A percentile compares a stretch with the other conserved stretches of the same genome.
phyloP scores from a whole-genome alignment of 2,888 invertebrate species.

The Yponomeuta plumbellus region DNA sequence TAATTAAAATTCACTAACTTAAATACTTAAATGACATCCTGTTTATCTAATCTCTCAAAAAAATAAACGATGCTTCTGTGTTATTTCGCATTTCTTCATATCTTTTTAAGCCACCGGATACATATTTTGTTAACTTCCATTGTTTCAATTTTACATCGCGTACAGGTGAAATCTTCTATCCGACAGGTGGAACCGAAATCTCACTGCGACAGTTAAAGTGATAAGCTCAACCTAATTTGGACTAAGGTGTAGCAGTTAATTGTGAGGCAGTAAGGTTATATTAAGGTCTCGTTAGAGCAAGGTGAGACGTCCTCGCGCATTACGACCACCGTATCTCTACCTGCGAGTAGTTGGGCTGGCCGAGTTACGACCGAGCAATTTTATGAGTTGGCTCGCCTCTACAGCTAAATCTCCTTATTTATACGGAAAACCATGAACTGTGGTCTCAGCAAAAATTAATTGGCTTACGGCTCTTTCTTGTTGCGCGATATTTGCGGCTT shows the following conservation, averaged over 20 bases:
- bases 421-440: conserved; percentile 71
- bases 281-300: conserved; percentile 3
- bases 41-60: too few relatives aligned
- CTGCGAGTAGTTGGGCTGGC: conserved; percentile 3
- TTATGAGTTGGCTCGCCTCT: conserved; percentile 61
- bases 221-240: neutral
- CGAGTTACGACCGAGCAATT: conserved; percentile 58
- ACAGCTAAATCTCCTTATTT: conserved; percentile 73
- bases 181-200: neutral
- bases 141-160: too few relatives aligned
- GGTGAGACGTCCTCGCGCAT: conserved; percentile 11
- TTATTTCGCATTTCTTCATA: too few relatives aligned
- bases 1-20: too few relatives aligned
- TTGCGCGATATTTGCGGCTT: conserved; percentile 55
- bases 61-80: too few relatives aligned
- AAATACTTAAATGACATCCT: too few relatives aligned
- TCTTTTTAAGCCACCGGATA: too few relatives aligned
- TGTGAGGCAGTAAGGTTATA: conserved; percentile 8
- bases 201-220: neutral
- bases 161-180: too few relatives aligned
- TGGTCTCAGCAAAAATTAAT: conserved; percentile 72
- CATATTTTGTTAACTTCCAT: too few relatives aligned
- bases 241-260: conserved; percentile 2
- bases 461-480: conserved; percentile 62
- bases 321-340: conserved; percentile 18